A percentile compares a stretch with the other conserved stretches of the same genome.
Conservation (phyloP, 2,797 vertebrate genomes). For the Acrossocheilus fasciatus region DNA sequence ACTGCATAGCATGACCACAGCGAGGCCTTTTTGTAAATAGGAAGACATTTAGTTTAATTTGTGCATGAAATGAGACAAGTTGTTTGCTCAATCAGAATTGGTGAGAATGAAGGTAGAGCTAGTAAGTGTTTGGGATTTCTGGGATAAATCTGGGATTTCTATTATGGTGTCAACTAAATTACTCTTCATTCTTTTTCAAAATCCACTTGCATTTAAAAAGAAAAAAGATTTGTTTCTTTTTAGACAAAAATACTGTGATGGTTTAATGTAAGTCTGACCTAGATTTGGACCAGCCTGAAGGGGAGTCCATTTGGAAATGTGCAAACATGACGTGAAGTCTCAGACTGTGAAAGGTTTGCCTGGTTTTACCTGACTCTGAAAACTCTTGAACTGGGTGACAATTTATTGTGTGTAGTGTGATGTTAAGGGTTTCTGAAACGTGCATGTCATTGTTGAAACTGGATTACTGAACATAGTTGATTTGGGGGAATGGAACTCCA, state of each 20-base stretch:
- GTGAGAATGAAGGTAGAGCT: slow-evolving; percentile 45
- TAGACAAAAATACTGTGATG: not conserved
- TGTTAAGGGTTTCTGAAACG: slow-evolving; percentile 24
- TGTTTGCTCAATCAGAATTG: not conserved
- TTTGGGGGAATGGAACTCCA: not conserved
- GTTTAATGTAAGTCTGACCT: not conserved
- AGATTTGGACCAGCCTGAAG: not conserved
- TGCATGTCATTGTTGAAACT: slow-evolving; percentile 40
- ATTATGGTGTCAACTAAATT: not conserved
- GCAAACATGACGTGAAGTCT: not conserved
- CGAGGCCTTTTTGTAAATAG: slow-evolving; percentile 29
- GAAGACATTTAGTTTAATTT: not conserved
- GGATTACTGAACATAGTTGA: slow-evolving; percentile 14
- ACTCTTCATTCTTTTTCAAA: not conserved
- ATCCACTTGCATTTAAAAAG: not conserved
- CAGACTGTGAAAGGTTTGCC: slow-evolving; percentile 11
- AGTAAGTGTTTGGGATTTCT: not conserved
- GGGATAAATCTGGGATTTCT: slow-evolving; percentile 38
- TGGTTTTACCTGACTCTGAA: slow-evolving; percentile 67
- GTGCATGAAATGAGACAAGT: not conserved
- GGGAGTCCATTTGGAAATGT: not conserved
- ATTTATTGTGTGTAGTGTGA: slow-evolving; percentile 41
- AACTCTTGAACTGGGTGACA: slow-evolving; percentile 22
- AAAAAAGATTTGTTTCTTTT: not conserved
- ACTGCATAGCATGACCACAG: slow-evolving; percentile 30